These are phyloP conservation scores for Artibeus lituratus DNA, from an alignment of 2,797 vertebrate genomes.

Conservation along the genomic window DNA sequence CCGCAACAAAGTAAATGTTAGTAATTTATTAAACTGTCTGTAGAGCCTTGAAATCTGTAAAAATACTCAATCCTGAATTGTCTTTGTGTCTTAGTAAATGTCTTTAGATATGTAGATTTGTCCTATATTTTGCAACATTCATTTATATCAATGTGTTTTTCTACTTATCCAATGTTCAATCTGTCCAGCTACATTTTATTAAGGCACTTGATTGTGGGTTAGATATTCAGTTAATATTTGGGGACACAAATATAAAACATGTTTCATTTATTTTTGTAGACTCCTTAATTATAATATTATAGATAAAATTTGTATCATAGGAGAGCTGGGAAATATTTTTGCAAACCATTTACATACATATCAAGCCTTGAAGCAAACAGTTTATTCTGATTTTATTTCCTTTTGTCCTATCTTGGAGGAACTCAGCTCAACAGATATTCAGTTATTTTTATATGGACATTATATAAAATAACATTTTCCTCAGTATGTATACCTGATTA, in stretches of 20 bases:
- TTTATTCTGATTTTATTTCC: conserved; percentile 22
- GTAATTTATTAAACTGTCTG: not conserved
- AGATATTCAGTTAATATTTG: not conserved
- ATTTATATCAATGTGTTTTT: not conserved
- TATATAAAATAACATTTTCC: conserved; percentile 3
- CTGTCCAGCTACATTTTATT: not conserved
- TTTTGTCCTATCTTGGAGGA: conserved; percentile 1
- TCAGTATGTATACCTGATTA: not conserved
- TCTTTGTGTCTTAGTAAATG: not conserved
- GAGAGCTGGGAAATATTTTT: conserved; percentile 6
- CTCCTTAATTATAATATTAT: not conserved
- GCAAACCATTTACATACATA: not conserved
- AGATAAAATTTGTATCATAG: conserved; percentile 12
- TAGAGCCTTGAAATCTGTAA: not conserved
- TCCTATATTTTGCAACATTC: not conserved
- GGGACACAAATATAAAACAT: not conserved
- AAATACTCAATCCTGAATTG: not conserved
- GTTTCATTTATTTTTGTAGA: not conserved
- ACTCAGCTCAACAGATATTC: not conserved
- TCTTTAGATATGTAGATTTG: not conserved
- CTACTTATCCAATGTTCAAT: not conserved
- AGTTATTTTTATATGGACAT: not conserved
- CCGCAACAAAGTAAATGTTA: not conserved
- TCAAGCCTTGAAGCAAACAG: not conserved
- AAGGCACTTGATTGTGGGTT: not conserved